phyloP scores from a whole-genome alignment of 2,113 vertebrate genomes.

The Strigops habroptila region DNA sequence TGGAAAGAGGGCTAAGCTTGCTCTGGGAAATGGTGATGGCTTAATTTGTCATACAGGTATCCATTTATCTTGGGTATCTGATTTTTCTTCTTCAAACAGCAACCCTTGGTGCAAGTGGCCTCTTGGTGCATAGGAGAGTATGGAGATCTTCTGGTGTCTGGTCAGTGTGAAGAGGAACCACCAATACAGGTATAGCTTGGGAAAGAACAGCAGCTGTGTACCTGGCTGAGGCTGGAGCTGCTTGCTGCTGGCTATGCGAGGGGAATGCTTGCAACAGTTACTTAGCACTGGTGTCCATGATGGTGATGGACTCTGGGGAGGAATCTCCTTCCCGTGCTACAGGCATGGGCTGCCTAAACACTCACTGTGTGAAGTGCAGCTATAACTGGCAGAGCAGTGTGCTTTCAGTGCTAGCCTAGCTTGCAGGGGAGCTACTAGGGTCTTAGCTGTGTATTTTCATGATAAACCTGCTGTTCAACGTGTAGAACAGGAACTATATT shows the following conservation, averaged over 20 bases:
- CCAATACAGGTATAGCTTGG: constrained; percentile 87
- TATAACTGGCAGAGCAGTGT: neutral
- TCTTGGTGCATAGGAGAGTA: constrained; percentile 99
- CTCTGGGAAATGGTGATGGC: neutral
- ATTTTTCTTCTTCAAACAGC: constrained; percentile 73
- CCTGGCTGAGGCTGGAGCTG: neutral
- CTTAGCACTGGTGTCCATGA: neutral
- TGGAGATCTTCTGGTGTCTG: constrained; percentile 94
- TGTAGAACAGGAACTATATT: neutral
- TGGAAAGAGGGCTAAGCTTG: neutral
- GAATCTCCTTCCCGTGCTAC: neutral
- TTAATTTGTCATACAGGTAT: neutral
- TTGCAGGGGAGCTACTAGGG: neutral
- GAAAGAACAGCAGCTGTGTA: neutral
- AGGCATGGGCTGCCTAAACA: neutral
- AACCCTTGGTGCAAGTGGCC: constrained; percentile 94
- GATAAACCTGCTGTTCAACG: neutral
- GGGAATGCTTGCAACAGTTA: neutral
- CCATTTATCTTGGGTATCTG: neutral
- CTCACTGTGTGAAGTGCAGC: neutral
- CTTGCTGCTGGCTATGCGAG: neutral
- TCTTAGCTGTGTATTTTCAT: neutral
- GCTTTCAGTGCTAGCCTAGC: neutral
- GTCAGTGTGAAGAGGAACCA: constrained; percentile 97
- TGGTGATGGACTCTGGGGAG: neutral